A percentile compares a stretch with the other conserved stretches of the same genome.
phyloP scores from a whole-genome alignment of 2,113 vertebrate species.

The Phyllostomus hastatus region DNA sequence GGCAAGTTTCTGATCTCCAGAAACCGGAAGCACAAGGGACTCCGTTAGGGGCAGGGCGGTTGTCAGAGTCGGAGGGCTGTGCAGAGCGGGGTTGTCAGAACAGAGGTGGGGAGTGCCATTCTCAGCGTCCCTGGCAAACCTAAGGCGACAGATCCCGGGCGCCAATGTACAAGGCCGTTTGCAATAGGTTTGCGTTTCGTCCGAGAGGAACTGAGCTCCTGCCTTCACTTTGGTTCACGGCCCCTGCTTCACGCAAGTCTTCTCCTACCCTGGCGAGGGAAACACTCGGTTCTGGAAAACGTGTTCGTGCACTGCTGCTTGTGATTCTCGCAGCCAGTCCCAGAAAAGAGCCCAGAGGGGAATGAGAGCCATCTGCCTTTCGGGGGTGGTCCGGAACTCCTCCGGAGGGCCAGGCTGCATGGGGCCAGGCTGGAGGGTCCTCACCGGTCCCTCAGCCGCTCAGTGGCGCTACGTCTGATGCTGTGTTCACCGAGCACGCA shows the following conservation, averaged over 20 bases:
- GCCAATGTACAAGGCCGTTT: fast-evolving
- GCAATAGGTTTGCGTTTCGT: not conserved
- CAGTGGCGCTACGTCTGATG: not conserved
- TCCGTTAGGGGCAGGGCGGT: not conserved
- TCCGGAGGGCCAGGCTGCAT: no score
- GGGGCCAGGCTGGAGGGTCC: not conserved
- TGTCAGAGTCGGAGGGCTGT: not conserved
- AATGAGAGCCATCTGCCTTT: no score
- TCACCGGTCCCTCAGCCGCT: not conserved
- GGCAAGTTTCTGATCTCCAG: not conserved
- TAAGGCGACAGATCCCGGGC: not conserved
- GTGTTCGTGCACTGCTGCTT: no score
- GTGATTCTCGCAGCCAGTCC: not conserved
- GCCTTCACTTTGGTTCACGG: not conserved
- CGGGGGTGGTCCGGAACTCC: no score
- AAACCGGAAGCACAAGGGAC: not conserved
- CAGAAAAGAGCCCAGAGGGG: not conserved
- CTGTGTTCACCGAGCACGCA: not conserved
- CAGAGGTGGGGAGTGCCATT: not conserved
- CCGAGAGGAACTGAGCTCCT: not conserved
- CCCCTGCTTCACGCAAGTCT: not conserved
- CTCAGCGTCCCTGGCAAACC: not conserved
- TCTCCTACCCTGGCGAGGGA: not conserved
- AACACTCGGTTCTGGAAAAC: not conserved
- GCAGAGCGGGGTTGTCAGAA: not conserved